These are phyloP conservation scores for Aphelocoma coerulescens DNA, from an alignment of 2,113 vertebrate species.

Conservation along the genomic window DNA sequence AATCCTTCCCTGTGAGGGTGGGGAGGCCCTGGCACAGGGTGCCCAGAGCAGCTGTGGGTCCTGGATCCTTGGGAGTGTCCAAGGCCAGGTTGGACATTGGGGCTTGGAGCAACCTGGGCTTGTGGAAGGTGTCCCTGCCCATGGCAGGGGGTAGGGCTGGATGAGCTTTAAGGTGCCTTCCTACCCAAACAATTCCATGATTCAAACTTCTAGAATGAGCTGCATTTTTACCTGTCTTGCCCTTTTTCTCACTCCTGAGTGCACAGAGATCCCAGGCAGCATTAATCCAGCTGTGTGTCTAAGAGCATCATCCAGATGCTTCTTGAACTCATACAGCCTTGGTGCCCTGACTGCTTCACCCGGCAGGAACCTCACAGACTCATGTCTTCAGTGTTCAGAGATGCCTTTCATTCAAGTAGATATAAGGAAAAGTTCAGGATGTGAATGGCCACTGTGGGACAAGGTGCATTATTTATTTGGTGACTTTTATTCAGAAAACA, in stretches of 20 bases:
- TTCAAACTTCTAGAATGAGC: background rate
- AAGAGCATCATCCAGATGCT: background rate
- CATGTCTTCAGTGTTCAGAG: background rate
- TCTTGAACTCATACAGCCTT: background rate
- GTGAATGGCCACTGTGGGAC: background rate
- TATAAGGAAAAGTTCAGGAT: background rate
- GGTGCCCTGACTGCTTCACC: background rate
- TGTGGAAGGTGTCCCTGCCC: background rate
- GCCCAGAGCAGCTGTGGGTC: background rate
- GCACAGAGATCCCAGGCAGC: background rate
- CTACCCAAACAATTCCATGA: background rate
- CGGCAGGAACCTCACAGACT: background rate
- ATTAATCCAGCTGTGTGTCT: background rate
- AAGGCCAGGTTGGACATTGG: accelerated
- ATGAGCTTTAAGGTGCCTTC: background rate
- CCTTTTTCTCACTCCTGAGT: background rate
- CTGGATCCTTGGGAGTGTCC: background rate
- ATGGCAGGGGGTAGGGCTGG: accelerated
- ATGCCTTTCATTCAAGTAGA: background rate
- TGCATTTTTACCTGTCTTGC: background rate
- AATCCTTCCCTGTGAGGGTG: background rate
- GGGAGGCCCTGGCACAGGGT: background rate
- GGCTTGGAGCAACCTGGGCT: accelerated
- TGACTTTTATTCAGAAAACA: background rate
- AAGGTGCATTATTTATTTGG: background rate